Percentiles rank a stretch among this genome's conserved stretches.
Evolutionary conservation across 1,140 invertebrate genomes (phyloP).

Genomic region (Hirudo medicinalis): DNA sequence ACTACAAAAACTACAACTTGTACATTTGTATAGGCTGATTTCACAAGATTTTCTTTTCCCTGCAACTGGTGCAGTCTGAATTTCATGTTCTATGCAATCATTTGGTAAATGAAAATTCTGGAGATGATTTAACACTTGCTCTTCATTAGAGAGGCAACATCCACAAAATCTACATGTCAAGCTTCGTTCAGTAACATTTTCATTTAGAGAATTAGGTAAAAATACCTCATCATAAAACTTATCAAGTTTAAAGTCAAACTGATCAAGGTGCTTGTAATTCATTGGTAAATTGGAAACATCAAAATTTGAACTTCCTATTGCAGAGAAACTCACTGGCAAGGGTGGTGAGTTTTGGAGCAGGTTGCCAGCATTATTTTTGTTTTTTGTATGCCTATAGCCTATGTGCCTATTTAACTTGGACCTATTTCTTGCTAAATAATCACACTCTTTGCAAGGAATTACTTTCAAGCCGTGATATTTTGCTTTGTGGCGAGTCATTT

Average conservation of each 20-base stretch:
- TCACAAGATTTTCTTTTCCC: not conserved
- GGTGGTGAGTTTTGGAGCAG: not conserved
- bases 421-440: not conserved
- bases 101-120: slow-evolving; percentile 5
- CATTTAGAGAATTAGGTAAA: not conserved
- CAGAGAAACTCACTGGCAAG: not conserved
- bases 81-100: not conserved
- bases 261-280: not conserved
- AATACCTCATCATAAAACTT: not conserved
- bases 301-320: not conserved
- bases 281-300: not conserved
- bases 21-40: not conserved
- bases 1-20: not conserved
- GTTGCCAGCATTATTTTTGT: not conserved
- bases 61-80: not conserved
- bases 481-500: slow-evolving; percentile 6
- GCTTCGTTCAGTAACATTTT: not conserved
- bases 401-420: slow-evolving; percentile 1
- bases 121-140: not conserved
- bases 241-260: not conserved
- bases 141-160: not conserved
- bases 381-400: too few species aligned
- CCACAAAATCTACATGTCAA: slow-evolving; percentile 11
- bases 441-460: not conserved
- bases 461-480: not conserved